phyloP scores from a whole-genome alignment of 2,888 invertebrate genomes.

The Xestia xanthographa region DNA sequence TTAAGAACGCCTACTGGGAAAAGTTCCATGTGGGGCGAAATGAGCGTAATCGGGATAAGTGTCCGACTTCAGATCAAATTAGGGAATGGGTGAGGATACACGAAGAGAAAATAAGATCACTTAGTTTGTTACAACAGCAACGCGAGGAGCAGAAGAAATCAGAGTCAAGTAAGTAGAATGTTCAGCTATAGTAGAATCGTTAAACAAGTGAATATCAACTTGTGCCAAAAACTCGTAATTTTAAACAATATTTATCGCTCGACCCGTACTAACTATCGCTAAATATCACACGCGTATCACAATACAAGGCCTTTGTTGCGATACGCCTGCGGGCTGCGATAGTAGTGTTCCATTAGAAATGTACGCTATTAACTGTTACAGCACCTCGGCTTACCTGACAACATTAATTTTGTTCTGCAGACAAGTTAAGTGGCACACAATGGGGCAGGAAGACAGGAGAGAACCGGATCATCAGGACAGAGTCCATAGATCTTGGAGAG shows the following conservation, averaged over 20 bases:
- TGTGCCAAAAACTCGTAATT: not conserved
- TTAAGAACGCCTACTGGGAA: not conserved
- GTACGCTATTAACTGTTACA: too few species aligned
- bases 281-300: too few species aligned
- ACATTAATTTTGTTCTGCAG: slow-evolving; percentile 22
- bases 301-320: too few species aligned
- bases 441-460: slow-evolving; percentile 48
- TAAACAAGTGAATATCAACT: not conserved
- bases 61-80: slow-evolving; percentile 6
- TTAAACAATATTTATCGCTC: too few species aligned
- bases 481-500: slow-evolving; percentile 23
- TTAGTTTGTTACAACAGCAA: not conserved
- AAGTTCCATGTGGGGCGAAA: not conserved
- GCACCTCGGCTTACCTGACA: not conserved
- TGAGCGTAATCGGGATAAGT: not conserved
- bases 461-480: slow-evolving; percentile 39
- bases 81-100: slow-evolving; percentile 6
- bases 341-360: too few species aligned
- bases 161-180: not conserved
- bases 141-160: not conserved
- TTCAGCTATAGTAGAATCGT: not conserved
- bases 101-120: not conserved
- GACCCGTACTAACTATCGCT: too few species aligned
- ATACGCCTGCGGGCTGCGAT: too few species aligned
- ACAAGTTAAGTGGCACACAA: slow-evolving; percentile 4